phyloP scores from a whole-genome alignment of 2,113 vertebrate genomes.

The Tiliqua scincoides region DNA sequence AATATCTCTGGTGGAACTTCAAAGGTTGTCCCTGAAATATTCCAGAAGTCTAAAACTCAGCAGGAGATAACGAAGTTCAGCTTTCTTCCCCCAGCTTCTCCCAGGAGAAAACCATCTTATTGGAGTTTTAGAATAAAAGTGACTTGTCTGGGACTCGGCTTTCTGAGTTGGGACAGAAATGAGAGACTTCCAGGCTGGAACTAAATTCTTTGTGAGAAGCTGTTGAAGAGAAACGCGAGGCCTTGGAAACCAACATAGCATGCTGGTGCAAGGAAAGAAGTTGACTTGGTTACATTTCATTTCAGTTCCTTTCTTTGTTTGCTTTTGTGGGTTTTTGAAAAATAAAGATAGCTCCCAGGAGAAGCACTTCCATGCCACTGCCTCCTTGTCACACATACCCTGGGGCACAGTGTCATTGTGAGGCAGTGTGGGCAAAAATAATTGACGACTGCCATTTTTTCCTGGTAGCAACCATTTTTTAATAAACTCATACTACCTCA shows the following conservation, averaged over 20 bases:
- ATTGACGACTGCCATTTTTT: too few relatives aligned
- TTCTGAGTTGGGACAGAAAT: neutral
- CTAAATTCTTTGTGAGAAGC: neutral
- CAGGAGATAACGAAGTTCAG: slow-evolving; percentile 30
- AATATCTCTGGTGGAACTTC: slow-evolving; percentile 27
- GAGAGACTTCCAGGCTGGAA: neutral
- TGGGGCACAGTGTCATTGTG: too few relatives aligned
- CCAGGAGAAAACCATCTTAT: neutral
- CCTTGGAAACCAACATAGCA: neutral
- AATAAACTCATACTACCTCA: too few relatives aligned
- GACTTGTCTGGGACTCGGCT: neutral
- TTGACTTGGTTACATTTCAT: too few relatives aligned
- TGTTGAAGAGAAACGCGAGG: neutral
- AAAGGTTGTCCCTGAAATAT: slow-evolving; percentile 31
- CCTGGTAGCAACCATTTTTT: too few relatives aligned
- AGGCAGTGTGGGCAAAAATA: too few relatives aligned
- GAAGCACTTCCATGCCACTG: too few relatives aligned
- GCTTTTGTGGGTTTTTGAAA: too few relatives aligned
- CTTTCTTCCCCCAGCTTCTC: neutral
- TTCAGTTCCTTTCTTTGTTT: too few relatives aligned
- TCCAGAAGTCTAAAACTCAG: slow-evolving; percentile 7
- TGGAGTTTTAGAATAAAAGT: slow-evolving; percentile 34
- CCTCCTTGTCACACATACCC: too few relatives aligned
- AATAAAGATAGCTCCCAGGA: too few relatives aligned
- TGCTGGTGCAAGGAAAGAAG: too few relatives aligned